These are phyloP conservation scores for Lycocerus yunnanus DNA, from an alignment of 2,888 invertebrate species.

Conservation along the genomic window DNA sequence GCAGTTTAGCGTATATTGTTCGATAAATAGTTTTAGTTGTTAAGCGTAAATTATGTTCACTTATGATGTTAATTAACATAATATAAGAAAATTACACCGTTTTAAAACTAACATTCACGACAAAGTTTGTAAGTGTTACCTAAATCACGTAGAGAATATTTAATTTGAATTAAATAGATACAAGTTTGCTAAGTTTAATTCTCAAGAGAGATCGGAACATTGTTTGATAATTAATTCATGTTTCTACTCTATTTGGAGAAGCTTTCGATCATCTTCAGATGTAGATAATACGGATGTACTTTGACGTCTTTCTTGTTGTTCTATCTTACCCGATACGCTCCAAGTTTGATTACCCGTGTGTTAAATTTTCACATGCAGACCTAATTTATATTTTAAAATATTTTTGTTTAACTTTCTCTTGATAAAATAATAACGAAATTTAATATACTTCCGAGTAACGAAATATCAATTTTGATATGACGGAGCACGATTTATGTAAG, in stretches of 20 bases:
- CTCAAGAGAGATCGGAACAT: slow-evolving; percentile 42
- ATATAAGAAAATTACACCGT: background rate
- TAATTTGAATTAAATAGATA: slow-evolving; percentile 23
- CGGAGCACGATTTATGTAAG: slow-evolving; percentile 9
- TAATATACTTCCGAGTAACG: background rate
- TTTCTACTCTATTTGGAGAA: slow-evolving; percentile 43
- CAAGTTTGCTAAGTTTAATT: slow-evolving; percentile 35
- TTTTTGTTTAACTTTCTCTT: background rate
- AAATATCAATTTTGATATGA: slow-evolving; percentile 3
- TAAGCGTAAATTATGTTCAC: background rate
- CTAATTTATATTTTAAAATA: background rate
- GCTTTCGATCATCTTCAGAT: slow-evolving; percentile 43
- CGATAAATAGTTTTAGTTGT: background rate
- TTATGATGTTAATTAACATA: background rate
- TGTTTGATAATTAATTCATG: slow-evolving; percentile 49
- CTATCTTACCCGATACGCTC: background rate
- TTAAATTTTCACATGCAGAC: background rate
- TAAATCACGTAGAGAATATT: slow-evolving; percentile 28
- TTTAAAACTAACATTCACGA: background rate
- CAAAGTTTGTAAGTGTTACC: slow-evolving; percentile 16
- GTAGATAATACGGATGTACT: background rate
- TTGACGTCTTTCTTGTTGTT: slow-evolving; percentile 5
- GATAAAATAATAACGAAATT: background rate
- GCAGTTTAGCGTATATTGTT: background rate
- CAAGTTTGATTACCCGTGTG: background rate